Evolutionary conservation across 2,888 invertebrate species (phyloP).

Genomic region (Fragum whitleyi): DNA sequence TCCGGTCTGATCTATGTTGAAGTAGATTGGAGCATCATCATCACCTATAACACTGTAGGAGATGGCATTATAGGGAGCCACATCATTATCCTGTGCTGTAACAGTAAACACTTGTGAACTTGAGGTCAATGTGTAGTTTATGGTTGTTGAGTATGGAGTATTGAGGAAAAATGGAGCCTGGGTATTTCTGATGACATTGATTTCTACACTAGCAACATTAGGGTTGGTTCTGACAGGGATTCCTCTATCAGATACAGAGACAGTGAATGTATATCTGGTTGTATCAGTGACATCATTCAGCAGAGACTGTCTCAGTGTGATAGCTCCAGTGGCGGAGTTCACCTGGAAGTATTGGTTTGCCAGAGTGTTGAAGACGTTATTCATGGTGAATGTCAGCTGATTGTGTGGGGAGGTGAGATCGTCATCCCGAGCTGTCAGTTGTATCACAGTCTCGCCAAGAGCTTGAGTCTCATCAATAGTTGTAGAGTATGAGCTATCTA

Average conservation of each 20-base stretch:
- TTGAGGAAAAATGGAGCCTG: conserved; percentile 59
- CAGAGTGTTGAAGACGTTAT: conserved; percentile 39
- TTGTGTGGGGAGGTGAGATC: conserved; percentile 65
- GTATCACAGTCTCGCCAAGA: conserved; percentile 62
- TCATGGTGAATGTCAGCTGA: conserved; percentile 56
- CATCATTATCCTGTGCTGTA: conserved; percentile 67
- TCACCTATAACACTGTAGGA: conserved; percentile 76
- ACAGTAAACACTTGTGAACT: conserved; percentile 60
- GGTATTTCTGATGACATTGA: conserved; percentile 72
- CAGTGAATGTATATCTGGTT: conserved; percentile 57
- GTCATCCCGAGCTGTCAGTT: conserved; percentile 69
- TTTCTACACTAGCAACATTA: conserved; percentile 54
- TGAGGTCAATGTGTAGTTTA: conserved; percentile 59
- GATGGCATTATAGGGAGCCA: conserved; percentile 74
- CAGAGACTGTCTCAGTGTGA: conserved; percentile 71
- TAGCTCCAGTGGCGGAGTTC: conserved; percentile 68
- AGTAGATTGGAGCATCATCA: conserved; percentile 73
- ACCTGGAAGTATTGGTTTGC: conserved; percentile 69
- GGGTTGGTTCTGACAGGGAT: conserved; percentile 53
- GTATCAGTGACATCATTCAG: conserved; percentile 67
- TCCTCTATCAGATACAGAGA: conserved; percentile 63
- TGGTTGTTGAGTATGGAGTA: conserved; percentile 57
- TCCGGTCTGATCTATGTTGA: conserved; percentile 63
- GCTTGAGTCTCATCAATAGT: conserved; percentile 71
- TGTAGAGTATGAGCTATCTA: conserved; percentile 46